Base-by-base conservation (phyloP, 2,888 invertebrate genomes). In the Acanthosepion lycidas region DNA sequence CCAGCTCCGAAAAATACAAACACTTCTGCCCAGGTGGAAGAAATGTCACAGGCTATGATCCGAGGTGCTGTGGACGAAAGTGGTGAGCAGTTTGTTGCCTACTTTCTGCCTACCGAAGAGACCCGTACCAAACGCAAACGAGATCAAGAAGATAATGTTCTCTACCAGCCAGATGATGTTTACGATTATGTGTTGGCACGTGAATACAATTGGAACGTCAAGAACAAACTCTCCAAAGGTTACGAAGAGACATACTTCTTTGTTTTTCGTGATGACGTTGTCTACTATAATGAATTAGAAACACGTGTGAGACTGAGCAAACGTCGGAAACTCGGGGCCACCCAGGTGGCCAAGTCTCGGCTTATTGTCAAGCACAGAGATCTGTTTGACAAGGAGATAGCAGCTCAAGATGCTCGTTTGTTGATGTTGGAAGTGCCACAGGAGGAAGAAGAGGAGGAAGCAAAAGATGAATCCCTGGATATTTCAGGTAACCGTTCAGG, bases 11-110 rank as follows among this genome's bases (percentile, higher is more conserved):
- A 98, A 92, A 99, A 99, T 95, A 98, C 98, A 97, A 98, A 98
- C 96, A 98, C 98, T 94, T 3, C 93, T 49, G 98, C 98, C 20
- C 99, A 99, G 97, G 98, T 99, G 96, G 99, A 99, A 97, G 99
- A 99, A 97, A 99, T 99, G 99, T 99, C 99, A 55, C 99, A 99
- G 97, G 99, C 99, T 96, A 99, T 99, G 99, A 99, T 99, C 98
- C 98, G 99, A 97, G 99, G 99, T 98, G 99, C 99, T 97, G 99
- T 99, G 98, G 99, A 99, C 97, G 99, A 99, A 97, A 99, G 99
- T 96, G 99, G 99, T 49, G 99, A 99, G 97, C 99, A 99, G 97
- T 99, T 99, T 97, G 99, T 99, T 0, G 99, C 99, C 0, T 99
- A 99, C 98, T 99, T 99, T 98, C 98, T 99, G 95, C 99, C 99